These are phyloP conservation scores for Xerus rutilus DNA, from an alignment of 2,797 vertebrate species.

Conservation along the genomic window DNA sequence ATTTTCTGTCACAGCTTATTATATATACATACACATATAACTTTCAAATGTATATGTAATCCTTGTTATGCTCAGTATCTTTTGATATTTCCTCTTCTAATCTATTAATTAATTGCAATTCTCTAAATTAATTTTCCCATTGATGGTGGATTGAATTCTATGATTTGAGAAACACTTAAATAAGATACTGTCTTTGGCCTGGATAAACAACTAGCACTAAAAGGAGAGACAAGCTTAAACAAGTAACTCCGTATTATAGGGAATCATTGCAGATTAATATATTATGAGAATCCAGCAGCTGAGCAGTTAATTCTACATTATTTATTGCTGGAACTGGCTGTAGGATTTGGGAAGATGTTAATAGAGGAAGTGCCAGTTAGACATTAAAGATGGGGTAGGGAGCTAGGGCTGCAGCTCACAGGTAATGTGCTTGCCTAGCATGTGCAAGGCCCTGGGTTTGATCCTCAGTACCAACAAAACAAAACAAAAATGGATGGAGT, in stretches of 20 bases:
- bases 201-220: not conserved
- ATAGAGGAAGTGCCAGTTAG: not conserved
- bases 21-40: not conserved
- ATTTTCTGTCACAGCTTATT: not conserved
- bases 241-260: not conserved
- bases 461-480: not conserved
- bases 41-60: conserved; percentile 38
- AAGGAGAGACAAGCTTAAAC: not conserved
- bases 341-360: conserved; percentile 19
- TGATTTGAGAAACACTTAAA: conserved; percentile 39
- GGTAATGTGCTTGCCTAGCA: no score
- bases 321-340: not conserved
- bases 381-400: not conserved
- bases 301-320: not conserved
- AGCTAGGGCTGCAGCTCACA: not conserved
- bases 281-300: not conserved
- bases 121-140: not conserved
- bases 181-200: conserved; percentile 11
- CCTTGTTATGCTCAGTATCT: not conserved
- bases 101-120: not conserved
- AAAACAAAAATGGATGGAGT: not conserved
- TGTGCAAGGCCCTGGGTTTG: not conserved
- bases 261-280: not conserved
- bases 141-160: not conserved
- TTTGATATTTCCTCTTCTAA: conserved; percentile 11